Evolutionary conservation across 2,888 invertebrate species (phyloP), one percentile per base, ranked within the genome.

Genomic region (Gortyna flavago): DNA sequence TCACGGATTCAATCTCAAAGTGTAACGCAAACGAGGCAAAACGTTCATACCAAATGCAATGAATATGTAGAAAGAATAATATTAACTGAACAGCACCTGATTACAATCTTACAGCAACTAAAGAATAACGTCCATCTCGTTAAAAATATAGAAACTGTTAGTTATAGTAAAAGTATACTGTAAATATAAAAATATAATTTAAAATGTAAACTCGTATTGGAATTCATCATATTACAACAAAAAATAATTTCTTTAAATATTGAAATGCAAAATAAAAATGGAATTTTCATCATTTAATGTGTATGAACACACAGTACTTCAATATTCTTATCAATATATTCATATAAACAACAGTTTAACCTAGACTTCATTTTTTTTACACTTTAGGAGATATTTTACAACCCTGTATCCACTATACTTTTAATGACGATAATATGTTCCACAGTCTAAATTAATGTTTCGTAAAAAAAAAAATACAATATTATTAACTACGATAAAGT

Each of bases 391-490:
- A 96, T 96, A 96, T 96, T 96, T 95, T 95, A 96, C 96, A 96
- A 96, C 96, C 96, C 96, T 96, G 96, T 96, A 95, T 95, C 95
- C 96, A 96, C 96, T 96, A 96, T 95, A 95, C 93, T 93, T 95
- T 93, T 93, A 93, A 95, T 94, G 95, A 94, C 94, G 93, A 93
- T 93, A 93, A 91, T 93, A 88, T 89, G 87, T 92, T 93, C 91
- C 90, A 89, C 92, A 91, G 91, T 93, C 92, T 92, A 92, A 93
- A 93, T 88, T 85, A 91, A 91, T 90, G 89, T 89, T 89, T 89
- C 86, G 88, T 90, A 86, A 88, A 85, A 89, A 84, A 84, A 87
- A 84, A 86, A 85, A 87, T 85, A 85, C 86, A 76, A 79, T 87
- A 85, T 81, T 79, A 86, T 77, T 75, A 83, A 83, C 80, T 85